Evolutionary conservation across 2,888 invertebrate genomes (phyloP), one percentile per base, ranked within the genome.

Genomic region (Agriopis marginaria): DNA sequence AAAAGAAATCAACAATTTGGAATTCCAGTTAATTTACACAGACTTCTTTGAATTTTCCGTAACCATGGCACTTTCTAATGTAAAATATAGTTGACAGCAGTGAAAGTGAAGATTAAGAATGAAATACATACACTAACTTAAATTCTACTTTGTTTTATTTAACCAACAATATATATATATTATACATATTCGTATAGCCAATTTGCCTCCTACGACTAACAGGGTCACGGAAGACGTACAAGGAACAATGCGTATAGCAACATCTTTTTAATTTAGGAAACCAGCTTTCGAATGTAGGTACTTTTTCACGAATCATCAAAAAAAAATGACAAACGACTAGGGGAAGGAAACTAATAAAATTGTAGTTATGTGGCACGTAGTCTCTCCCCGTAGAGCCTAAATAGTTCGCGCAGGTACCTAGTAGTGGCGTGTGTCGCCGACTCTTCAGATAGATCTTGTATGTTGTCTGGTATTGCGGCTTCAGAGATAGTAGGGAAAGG

Each of bases 351-450:
- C 32, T 58, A 7, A 50, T 17, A 40, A 17, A 42, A 40, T 51
- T 0, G n/a, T 0, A 44, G 7, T 61, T 50, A 68, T 40, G 64
- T 61, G 17, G 68, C 54, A 55, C 45, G 60, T 17, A 88, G 75
- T 17, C 86, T 78, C 71, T 88, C 86, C 9, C 84, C 82, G 66
- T 88, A 89, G 23, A 89, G 73, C 23, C 79, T 72, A 71, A 88
- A 86, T 58, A 86, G 76, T 63, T 82, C 82, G 54, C 77, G 79
- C 70, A 88, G 72, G 62, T 85, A 82, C 47, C 76, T 66, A 50
- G 79, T 72, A 44, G 81, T 71, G 14, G 51, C 69, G 44, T 65
- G 55, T 40, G 44, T 23, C 0, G 42, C 32, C 17, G 47, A 54
- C 14, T 44, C 44, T 53, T 63, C 47, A 10, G 53, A 8, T n/a